These are phyloP conservation scores for Sycophila sp. DNA, from an alignment of 1,140 invertebrate species.

Conservation along the genomic window DNA sequence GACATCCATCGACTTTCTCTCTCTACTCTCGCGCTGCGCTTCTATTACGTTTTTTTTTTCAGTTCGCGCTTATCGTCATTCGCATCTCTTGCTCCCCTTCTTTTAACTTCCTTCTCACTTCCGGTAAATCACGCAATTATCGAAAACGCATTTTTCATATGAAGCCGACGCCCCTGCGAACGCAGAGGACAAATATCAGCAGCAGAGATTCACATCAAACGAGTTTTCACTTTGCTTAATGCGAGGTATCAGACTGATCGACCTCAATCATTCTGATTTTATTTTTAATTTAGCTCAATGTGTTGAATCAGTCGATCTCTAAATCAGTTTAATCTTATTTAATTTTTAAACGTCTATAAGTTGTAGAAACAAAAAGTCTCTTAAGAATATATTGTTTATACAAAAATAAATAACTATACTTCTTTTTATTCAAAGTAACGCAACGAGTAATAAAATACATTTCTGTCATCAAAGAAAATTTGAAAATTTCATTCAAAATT, in stretches of 20 bases:
- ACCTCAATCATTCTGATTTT: background rate
- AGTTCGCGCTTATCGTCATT: constrained; percentile 35
- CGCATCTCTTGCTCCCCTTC: constrained; percentile 22
- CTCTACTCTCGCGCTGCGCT: constrained; percentile 42
- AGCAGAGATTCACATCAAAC: background rate
- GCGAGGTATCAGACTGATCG: background rate
- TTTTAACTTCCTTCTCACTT: constrained; percentile 44
- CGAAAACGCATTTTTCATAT: constrained; percentile 58
- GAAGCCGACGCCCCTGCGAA: background rate
- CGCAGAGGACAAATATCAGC: constrained; percentile 8
- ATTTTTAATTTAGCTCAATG: background rate
- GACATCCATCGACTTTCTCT: constrained; percentile 51
- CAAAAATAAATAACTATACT: too few relatives aligned
- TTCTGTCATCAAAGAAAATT: too few relatives aligned
- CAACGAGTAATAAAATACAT: too few relatives aligned
- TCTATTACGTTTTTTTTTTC: constrained; percentile 44
- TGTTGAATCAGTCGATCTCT: background rate
- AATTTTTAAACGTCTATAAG: too few relatives aligned
- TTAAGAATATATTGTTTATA: too few relatives aligned
- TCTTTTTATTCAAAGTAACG: too few relatives aligned
- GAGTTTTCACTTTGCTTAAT: constrained; percentile 16
- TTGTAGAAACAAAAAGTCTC: too few relatives aligned
- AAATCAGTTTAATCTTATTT: too few relatives aligned
- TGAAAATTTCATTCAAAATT: too few relatives aligned
- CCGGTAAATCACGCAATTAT: constrained; percentile 64